phyloP scores from a whole-genome alignment of 2,888 invertebrate species.

The Germaria angustata region DNA sequence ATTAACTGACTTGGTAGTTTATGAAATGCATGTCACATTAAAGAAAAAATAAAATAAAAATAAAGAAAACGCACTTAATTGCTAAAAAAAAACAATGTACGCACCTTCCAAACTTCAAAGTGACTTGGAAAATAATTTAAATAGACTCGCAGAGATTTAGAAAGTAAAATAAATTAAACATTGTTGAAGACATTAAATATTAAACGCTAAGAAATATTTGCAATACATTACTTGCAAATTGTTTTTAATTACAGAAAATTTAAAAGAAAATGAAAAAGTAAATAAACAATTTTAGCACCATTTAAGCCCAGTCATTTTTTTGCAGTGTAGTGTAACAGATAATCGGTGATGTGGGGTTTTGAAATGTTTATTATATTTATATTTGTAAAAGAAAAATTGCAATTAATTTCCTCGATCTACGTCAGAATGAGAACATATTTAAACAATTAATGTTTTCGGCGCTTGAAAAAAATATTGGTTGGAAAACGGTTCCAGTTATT shows the following conservation, averaged over 20 bases:
- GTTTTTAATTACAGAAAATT: neutral
- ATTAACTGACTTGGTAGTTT: neutral
- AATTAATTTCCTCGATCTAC: no score
- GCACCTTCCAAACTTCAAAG: slow-evolving; percentile 37
- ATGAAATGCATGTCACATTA: neutral
- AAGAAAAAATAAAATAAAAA: neutral
- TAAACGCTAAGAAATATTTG: neutral
- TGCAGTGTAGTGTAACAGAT: no score
- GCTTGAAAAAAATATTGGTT: no score
- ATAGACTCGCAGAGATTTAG: slow-evolving; percentile 23
- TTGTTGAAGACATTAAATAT: neutral
- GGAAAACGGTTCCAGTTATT: no score
- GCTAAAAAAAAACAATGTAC: slow-evolving; percentile 9
- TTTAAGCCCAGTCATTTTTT: no score
- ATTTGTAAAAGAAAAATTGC: no score
- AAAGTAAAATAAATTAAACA: slow-evolving; percentile 39
- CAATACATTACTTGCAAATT: neutral
- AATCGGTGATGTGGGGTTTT: no score
- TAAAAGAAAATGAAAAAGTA: neutral
- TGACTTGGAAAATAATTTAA: slow-evolving; percentile 29
- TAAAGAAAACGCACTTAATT: neutral
- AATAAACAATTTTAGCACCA: neutral
- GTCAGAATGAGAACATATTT: no score
- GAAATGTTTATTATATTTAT: no score
- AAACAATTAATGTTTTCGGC: no score